Evolutionary conservation across 2,797 vertebrate genomes (phyloP), one percentile per base, ranked within the genome.

Genomic region (Melanotaenia boesemani): DNA sequence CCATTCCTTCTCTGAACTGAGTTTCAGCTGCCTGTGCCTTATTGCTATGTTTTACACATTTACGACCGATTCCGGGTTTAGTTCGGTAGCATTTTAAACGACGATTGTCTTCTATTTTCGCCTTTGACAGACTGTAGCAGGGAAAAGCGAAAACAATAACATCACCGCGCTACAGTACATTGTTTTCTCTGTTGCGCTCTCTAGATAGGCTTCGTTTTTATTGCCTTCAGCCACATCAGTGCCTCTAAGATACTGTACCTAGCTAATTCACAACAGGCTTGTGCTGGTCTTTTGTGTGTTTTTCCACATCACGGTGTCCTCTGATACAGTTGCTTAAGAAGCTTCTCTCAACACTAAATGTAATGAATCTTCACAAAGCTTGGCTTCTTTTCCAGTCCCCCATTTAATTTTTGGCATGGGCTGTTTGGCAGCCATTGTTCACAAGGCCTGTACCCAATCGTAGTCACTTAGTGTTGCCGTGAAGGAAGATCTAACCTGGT

Each of bases 361-460:
- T 62, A 44, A 67, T 62, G 76, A 50, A 39, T 84, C 63, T 72
- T 79, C 28, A 64, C 57, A 75, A 71, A 69, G 75, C 61, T 73
- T 80, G 48, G 72, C 71, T 83, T 79, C 70, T 57, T 76, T 86
- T 32, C 80, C 74, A 82, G 70, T 80, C 79, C 83, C 26, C 79
- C 71, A 74, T 89, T 89, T 68, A 70, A 79, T 90, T 86, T 91
- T 84, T 90, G 87, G 87, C 88, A 77, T 50, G 73, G 84, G 85
- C 85, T 87, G 61, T 86, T 90, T 87, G 88, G 88, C 83, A 92
- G 91, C 92, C 91, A 92, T 93, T 93, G 93, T 93, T 91, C 87
- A 76, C 57, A 82, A 87, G 91, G 85, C 91, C 89, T 90, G 80
- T 80, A 72, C 81, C 76, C 74, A 84, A 82, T 76, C 83, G 69